These are phyloP conservation scores for Argyrosomus japonicus DNA, from an alignment of 2,113 vertebrate species.

Conservation along the genomic window DNA sequence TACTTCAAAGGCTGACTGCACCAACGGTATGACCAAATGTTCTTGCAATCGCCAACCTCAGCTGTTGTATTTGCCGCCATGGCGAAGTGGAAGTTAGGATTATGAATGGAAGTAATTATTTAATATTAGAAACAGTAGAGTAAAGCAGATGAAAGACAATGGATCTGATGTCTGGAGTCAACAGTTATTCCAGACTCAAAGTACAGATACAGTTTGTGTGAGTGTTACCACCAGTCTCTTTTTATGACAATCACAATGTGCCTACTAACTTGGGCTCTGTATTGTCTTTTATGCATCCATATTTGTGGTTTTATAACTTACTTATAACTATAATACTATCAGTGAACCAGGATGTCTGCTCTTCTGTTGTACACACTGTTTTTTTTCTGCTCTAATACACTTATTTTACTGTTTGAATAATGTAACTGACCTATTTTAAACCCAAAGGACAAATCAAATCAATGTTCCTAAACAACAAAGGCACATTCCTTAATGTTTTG, in stretches of 20 bases:
- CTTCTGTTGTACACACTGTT: slow-evolving; percentile 7
- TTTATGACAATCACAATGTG: neutral
- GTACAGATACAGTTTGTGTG: slow-evolving; percentile 8
- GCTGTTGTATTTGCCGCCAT: slow-evolving; percentile 61
- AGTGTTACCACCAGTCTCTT: slow-evolving; percentile 7
- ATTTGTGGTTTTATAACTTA: slow-evolving; percentile 12
- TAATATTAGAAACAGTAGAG: slow-evolving; percentile 39
- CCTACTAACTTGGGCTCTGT: neutral
- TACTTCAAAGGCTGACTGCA: slow-evolving; percentile 72
- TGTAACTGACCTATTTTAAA: slow-evolving; percentile 56
- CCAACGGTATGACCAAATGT: slow-evolving; percentile 58
- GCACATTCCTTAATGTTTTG: slow-evolving; percentile 39
- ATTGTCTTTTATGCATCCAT: neutral
- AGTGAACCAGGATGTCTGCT: slow-evolving; percentile 1
- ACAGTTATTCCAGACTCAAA: slow-evolving; percentile 39
- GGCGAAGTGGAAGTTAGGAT: slow-evolving; percentile 43
- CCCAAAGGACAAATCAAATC: slow-evolving; percentile 38
- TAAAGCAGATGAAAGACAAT: slow-evolving; percentile 48
- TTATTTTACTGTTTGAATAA: slow-evolving; percentile 39
- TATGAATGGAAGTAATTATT: slow-evolving; percentile 66
- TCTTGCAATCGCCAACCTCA: slow-evolving; percentile 55
- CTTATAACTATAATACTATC: slow-evolving; percentile 13
- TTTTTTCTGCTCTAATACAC: slow-evolving; percentile 30
- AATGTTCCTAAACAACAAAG: slow-evolving; percentile 38
- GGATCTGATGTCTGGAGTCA: slow-evolving; percentile 34